Evolutionary conservation across 1,140 invertebrate genomes (phyloP).

Genomic region (Bombus polaris): DNA sequence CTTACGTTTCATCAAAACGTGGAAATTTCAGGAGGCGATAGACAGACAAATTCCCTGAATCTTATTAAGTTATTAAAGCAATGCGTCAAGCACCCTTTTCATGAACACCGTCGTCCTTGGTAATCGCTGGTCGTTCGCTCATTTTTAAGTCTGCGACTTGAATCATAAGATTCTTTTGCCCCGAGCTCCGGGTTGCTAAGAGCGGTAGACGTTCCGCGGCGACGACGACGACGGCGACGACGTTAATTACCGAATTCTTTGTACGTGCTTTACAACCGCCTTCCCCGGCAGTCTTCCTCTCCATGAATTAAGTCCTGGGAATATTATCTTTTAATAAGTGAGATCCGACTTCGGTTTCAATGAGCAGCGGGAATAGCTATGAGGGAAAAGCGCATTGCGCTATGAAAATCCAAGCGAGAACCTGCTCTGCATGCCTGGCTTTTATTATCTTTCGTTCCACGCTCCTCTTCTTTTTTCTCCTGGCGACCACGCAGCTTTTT

Average conservation of each 20-base stretch:
- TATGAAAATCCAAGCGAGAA: constrained; percentile 60
- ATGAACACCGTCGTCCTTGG: neutral
- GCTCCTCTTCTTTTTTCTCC: neutral
- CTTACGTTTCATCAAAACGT: neutral
- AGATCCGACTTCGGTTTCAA: constrained; percentile 56
- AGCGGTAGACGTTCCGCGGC: constrained; percentile 2
- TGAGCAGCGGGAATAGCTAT: constrained; percentile 18
- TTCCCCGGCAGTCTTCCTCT: neutral
- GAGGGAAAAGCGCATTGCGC: constrained; percentile 10
- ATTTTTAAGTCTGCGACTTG: neutral
- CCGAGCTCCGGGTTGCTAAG: neutral
- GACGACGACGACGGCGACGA: constrained; percentile 28
- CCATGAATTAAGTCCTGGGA: constrained; percentile 59
- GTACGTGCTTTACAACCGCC: constrained; percentile 48
- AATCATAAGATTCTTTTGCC: constrained; percentile 16
- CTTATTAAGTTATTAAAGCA: constrained; percentile 7
- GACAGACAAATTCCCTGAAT: neutral
- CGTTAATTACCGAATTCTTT: constrained; percentile 72
- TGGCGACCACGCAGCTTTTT: neutral
- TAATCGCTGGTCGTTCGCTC: neutral
- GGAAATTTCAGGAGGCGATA: neutral
- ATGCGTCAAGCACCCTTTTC: constrained; percentile 17
- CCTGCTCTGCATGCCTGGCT: constrained; percentile 22
- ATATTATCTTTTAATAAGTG: constrained; percentile 74
- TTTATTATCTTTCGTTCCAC: constrained; percentile 53